A percentile compares a stretch with the other conserved stretches of the same genome.
These are phyloP conservation scores for Lepilemur septentrionalis DNA, from an alignment of 2,797 vertebrate genomes.

Conservation along the genomic window DNA sequence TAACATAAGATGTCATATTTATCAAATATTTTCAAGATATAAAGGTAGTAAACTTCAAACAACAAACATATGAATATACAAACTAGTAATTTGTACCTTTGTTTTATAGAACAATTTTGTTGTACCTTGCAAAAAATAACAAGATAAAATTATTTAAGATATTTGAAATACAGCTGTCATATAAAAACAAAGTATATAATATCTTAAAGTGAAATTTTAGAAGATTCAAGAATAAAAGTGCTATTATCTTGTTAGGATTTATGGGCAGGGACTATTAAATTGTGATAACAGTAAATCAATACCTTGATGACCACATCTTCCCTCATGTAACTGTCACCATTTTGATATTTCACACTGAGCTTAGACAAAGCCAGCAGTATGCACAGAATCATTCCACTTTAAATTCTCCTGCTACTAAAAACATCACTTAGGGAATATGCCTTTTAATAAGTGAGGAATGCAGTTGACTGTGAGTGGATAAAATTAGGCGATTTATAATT, in stretches of 20 bases:
- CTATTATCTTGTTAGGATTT: background rate
- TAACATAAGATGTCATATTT: background rate
- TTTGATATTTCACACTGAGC: background rate
- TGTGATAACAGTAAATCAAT: background rate
- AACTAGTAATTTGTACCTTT: background rate
- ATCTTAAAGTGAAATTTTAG: background rate
- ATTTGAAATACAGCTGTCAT: background rate
- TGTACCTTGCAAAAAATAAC: background rate
- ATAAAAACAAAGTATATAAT: background rate
- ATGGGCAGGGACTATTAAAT: background rate
- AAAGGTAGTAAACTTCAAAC: background rate
- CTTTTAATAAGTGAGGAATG: slow-evolving; percentile 58
- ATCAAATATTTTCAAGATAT: background rate
- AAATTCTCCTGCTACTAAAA: slow-evolving; percentile 39
- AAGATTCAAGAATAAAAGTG: slow-evolving; percentile 12
- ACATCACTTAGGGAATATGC: slow-evolving; percentile 30
- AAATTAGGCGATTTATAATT: slow-evolving; percentile 52
- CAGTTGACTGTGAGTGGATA: slow-evolving; percentile 25
- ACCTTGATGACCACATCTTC: background rate
- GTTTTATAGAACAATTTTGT: background rate
- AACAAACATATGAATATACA: background rate
- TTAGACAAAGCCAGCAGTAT: background rate
- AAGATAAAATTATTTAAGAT: background rate
- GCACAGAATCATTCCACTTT: background rate
- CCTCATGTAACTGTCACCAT: background rate